Evolutionary conservation across 2,797 vertebrate species (phyloP).

Genomic region (Gambelia wislizenii): DNA sequence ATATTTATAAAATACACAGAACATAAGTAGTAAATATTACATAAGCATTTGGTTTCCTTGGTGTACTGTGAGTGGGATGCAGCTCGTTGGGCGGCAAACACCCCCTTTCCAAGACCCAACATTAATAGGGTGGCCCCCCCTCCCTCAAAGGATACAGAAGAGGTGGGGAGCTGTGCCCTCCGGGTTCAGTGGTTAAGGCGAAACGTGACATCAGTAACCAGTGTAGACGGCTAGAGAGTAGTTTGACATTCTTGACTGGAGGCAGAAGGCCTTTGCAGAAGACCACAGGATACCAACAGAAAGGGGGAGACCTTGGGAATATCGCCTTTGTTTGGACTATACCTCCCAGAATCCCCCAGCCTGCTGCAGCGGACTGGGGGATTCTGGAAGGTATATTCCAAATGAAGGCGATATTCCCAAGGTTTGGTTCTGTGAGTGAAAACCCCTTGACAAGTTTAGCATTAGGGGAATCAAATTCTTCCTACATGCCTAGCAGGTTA

Average conservation of each 20-base stretch:
- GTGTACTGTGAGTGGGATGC: neutral
- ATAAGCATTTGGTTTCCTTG: neutral
- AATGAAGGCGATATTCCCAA: too few relatives aligned
- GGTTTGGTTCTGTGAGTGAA: too few relatives aligned
- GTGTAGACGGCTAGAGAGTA: neutral
- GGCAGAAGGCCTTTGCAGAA: neutral
- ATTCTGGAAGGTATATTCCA: neutral
- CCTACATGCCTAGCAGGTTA: too few relatives aligned
- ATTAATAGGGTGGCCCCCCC: neutral
- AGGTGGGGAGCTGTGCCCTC: too few relatives aligned
- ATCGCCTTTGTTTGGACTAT: neutral
- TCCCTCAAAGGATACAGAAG: neutral
- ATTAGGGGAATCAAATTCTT: too few relatives aligned
- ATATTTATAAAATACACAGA: constrained; percentile 1
- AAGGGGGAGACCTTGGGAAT: too few relatives aligned
- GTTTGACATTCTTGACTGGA: neutral
- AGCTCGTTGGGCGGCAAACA: neutral
- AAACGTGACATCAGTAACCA: neutral
- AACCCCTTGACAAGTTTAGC: too few relatives aligned
- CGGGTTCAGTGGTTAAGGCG: constrained; percentile 14
- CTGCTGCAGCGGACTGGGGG: neutral
- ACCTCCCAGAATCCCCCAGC: neutral
- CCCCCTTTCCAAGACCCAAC: neutral
- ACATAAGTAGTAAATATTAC: neutral
- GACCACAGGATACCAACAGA: neutral